Evolutionary conservation across 2,113 vertebrate genomes (phyloP).

Genomic region (Dromaius novaehollandiae): DNA sequence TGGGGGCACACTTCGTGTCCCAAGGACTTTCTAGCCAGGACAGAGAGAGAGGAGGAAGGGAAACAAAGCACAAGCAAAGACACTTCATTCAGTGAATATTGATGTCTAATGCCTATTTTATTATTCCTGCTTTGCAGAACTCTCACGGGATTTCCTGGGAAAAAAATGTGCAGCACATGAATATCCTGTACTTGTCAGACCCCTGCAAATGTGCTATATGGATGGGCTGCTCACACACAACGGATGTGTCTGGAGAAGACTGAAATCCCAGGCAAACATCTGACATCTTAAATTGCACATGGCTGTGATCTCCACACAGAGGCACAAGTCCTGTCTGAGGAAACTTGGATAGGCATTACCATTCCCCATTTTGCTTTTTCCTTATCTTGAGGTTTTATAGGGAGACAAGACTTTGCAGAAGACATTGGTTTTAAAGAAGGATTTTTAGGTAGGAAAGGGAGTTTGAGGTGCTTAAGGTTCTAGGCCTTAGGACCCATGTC

Average conservation of each 20-base stretch:
- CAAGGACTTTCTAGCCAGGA: neutral
- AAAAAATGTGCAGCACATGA: neutral
- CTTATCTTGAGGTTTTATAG: neutral
- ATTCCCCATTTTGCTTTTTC: neutral
- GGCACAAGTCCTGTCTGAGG: neutral
- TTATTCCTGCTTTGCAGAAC: slow-evolving; percentile 36
- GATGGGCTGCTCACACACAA: slow-evolving; percentile 11
- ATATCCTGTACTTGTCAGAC: slow-evolving; percentile 10
- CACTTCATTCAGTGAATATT: neutral
- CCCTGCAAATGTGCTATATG: neutral
- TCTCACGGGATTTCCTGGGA: slow-evolving; percentile 32
- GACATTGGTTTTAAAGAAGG: neutral
- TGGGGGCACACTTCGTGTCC: neutral
- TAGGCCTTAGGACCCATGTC: neutral
- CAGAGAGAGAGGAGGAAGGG: neutral
- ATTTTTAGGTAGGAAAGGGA: neutral
- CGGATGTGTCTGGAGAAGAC: neutral
- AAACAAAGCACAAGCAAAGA: neutral
- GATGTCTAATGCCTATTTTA: slow-evolving; percentile 40
- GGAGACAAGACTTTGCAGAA: neutral
- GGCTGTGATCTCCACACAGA: neutral
- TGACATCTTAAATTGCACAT: neutral
- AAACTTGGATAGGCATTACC: neutral
- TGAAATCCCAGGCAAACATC: slow-evolving; percentile 31
- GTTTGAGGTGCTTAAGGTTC: neutral